Evolutionary conservation across 2,797 vertebrate genomes (phyloP), one percentile per base, ranked within the genome.

Genomic region (Gymnoscopelus braueri): DNA sequence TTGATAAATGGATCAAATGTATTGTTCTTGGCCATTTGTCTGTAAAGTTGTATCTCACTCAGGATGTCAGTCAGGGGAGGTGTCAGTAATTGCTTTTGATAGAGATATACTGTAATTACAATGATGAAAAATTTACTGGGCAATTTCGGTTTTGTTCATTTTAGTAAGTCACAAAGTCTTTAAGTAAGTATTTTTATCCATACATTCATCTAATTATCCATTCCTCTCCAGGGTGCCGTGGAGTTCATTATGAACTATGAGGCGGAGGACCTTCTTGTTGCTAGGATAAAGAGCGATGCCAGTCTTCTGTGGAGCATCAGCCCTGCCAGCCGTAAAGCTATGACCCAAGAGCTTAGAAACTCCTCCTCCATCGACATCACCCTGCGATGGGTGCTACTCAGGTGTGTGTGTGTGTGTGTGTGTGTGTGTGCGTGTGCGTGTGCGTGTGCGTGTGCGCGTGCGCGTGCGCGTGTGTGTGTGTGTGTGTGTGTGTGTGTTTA

Each of bases 211-310:
- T 51, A 51, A 13, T 4, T 13, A 51, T 15, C 12, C 13, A 47
- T 23, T 4, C 58, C 55, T 13, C 58, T 29, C 0, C 52, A 92
- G 92, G 63, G 89, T 8, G 88, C 91, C 3, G 88, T 85, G 56
- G 90, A 93, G 84, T 88, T 94, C 74, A 83, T 87, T 13, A 92
- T 88, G 51, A 95, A 89, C 67, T 93, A 92, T 23, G 72, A 75
- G 65, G 82, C 92, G 0, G 85, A 94, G 7, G 94, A 94, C 6
- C 63, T 71, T 5, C 49, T 85, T 4, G 79, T 74, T 3, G 89
- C 94, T 3, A 91, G 93, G 75, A 82, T 92, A 29, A 95, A 94
- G 84, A 93, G 93, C 57, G 92, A 95, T 2, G 82, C 92, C 66
- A 92, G 84, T 26, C 81, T 92, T 71, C 78, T 92, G 49, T 92